These are phyloP conservation scores for Papilio polyxenes DNA, from an alignment of 1,140 invertebrate genomes.

Conservation along the genomic window DNA sequence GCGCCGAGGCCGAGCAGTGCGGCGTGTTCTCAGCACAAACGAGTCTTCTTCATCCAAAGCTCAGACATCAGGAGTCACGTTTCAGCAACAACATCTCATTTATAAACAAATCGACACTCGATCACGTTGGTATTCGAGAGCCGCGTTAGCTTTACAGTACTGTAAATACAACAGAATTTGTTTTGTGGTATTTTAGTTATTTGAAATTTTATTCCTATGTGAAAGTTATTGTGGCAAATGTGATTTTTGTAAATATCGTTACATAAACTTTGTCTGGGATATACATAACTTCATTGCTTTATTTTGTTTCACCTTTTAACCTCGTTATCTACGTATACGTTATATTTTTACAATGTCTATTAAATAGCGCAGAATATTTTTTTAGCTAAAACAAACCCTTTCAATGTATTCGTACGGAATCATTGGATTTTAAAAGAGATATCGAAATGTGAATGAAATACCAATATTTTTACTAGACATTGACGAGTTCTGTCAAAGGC, in stretches of 20 bases:
- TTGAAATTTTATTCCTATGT: background rate
- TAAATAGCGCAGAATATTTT: background rate
- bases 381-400: background rate
- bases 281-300: background rate
- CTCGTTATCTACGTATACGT: background rate
- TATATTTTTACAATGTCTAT: background rate
- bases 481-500: background rate
- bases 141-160: background rate
- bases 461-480: background rate
- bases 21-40: no score
- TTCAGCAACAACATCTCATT: slow-evolving; percentile 4
- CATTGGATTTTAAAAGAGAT: background rate
- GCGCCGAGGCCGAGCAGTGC: background rate
- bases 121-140: background rate
- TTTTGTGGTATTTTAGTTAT: background rate
- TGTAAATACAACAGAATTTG: background rate
- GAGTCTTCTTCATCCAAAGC: background rate
- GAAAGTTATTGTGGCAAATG: background rate
- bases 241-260: no score
- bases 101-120: slow-evolving; percentile 27
- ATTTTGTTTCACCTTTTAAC: background rate
- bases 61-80: background rate
- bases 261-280: no score
- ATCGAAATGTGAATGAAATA: slow-evolving; percentile 4
- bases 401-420: background rate